phyloP scores from a whole-genome alignment of 2,888 invertebrate genomes.

The Sussaba pulchella region DNA sequence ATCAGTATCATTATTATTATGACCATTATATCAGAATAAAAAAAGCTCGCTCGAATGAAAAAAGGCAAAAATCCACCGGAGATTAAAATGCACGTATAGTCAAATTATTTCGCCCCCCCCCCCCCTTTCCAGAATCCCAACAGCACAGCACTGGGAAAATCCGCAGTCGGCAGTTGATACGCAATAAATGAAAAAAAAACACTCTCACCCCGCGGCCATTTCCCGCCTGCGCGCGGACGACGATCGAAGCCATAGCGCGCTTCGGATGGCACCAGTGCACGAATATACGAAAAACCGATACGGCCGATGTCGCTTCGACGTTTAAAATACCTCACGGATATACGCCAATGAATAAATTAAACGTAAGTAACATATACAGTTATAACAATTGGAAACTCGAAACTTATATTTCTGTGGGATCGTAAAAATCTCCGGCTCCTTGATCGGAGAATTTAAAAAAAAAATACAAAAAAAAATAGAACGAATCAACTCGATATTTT shows the following conservation, averaged over 20 bases:
- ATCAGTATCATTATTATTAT: conserved; percentile 51
- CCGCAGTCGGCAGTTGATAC: conserved; percentile 49
- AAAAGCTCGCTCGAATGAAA: conserved; percentile 6
- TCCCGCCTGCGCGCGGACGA: neutral
- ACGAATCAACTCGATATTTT: conserved; percentile 46
- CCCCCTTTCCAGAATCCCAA: conserved; percentile 3
- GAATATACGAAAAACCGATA: conserved; percentile 71
- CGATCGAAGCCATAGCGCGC: conserved; percentile 17
- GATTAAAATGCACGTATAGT: neutral
- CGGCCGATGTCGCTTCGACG: conserved; percentile 66
- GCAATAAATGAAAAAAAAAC: conserved; percentile 60
- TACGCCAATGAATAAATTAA: conserved; percentile 76
- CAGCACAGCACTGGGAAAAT: conserved; percentile 29
- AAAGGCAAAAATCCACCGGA: neutral
- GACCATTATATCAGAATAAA: too few species aligned
- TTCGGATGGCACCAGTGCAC: conserved; percentile 51
- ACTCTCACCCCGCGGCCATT: conserved; percentile 27
- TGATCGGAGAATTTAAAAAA: conserved; percentile 21
- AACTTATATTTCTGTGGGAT: conserved; percentile 49
- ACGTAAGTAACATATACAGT: conserved; percentile 62
- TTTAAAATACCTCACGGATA: conserved; percentile 71
- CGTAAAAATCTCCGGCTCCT: conserved; percentile 33
- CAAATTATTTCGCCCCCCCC: too few species aligned
- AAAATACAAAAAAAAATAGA: neutral
- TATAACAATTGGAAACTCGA: conserved; percentile 27